Percentiles rank a stretch among this genome's conserved stretches.
These are phyloP conservation scores for Patella vulgata DNA, from an alignment of 1,140 invertebrate species.

Conservation along the genomic window DNA sequence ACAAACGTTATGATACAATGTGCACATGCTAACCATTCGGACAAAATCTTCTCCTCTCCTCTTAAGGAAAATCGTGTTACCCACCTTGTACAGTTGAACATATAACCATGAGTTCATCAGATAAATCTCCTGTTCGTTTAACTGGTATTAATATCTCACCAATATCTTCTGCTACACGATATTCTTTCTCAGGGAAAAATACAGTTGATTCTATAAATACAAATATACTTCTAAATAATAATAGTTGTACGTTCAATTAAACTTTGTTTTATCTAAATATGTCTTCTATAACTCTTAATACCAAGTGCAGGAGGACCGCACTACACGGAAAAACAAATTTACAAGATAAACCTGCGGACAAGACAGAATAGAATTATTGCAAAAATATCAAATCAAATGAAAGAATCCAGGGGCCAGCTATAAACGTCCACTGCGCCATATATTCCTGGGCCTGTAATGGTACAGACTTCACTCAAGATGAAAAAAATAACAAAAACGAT, in stretches of 20 bases:
- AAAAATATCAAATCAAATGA: too few relatives aligned
- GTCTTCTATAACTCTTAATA: background rate
- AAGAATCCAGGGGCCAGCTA: too few relatives aligned
- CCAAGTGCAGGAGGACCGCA: too few relatives aligned
- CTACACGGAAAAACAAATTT: too few relatives aligned
- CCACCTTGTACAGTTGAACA: slow-evolving; percentile 63
- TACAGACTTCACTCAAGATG: too few relatives aligned
- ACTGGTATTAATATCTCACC: slow-evolving; percentile 63
- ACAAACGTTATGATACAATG: too few relatives aligned
- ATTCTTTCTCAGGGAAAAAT: slow-evolving; percentile 53
- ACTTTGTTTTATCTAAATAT: background rate
- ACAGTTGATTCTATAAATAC: slow-evolving; percentile 60
- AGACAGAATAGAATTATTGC: background rate
- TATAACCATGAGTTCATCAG: slow-evolving; percentile 64
- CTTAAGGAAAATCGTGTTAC: too few relatives aligned
- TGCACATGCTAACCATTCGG: background rate
- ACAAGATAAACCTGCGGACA: too few relatives aligned
- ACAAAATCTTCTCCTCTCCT: background rate
- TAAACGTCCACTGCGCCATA: too few relatives aligned
- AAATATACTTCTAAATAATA: background rate
- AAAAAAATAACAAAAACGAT: too few relatives aligned
- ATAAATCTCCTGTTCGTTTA: slow-evolving; percentile 62
- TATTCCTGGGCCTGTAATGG: too few relatives aligned
- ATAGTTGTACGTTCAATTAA: background rate
- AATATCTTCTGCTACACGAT: slow-evolving; percentile 60